Conservation (phyloP, 2,113 vertebrate species). For the Oryzias javanicus region DNA sequence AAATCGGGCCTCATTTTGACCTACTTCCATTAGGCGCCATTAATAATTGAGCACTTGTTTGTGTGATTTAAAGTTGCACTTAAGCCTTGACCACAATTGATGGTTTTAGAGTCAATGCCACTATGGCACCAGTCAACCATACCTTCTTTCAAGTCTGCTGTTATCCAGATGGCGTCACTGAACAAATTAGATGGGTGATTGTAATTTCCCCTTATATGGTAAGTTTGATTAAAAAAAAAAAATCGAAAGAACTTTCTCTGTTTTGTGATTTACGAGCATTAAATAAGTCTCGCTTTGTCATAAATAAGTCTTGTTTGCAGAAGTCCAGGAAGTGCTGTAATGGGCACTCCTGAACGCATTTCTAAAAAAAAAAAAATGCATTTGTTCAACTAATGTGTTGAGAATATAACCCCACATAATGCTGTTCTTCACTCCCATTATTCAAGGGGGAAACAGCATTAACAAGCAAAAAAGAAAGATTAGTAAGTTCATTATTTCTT, state of each 20-base stretch:
- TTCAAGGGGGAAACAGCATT: too few relatives aligned
- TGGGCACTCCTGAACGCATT: constrained; percentile 39
- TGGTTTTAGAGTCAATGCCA: neutral
- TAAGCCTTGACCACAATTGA: constrained; percentile 1
- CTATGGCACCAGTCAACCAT: neutral
- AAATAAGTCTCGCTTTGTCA: constrained; percentile 25
- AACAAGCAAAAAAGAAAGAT: too few relatives aligned
- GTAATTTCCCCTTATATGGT: constrained; percentile 19
- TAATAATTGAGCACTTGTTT: constrained; percentile 9
- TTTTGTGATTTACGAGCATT: constrained; percentile 27
- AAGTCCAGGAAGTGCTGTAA: constrained; percentile 44
- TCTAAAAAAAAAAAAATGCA: constrained; percentile 1
- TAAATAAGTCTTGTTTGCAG: constrained; percentile 36
- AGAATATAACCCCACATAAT: too few relatives aligned
- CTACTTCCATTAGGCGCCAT: neutral
- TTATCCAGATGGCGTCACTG: neutral
- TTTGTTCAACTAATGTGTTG: constrained; percentile 1
- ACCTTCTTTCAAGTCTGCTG: constrained; percentile 4
- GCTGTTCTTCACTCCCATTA: too few relatives aligned
- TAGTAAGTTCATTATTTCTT: too few relatives aligned
- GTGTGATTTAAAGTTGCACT: constrained; percentile 1
- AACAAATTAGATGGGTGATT: neutral
- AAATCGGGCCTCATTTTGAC: too few relatives aligned
- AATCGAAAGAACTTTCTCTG: too few relatives aligned
- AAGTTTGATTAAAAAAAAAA: constrained; percentile 19